Conservation (phyloP, 2,888 invertebrate species). For the Pemphredon lugubris region DNA sequence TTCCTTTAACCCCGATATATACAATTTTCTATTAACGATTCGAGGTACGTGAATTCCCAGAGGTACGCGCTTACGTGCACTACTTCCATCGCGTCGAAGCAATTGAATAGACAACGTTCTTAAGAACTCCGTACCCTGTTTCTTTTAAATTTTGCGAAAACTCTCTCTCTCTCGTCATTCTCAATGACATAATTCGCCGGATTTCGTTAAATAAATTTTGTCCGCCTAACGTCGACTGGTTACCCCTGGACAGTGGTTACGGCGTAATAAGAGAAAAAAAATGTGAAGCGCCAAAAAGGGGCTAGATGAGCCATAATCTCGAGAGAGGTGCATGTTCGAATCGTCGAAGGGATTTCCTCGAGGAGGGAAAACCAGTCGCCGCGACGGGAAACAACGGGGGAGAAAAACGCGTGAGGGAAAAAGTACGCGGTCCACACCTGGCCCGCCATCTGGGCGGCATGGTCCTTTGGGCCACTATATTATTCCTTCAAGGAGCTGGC, state of each 20-base stretch:
- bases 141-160: no score
- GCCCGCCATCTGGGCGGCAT: slow-evolving; percentile 83
- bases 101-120: no score
- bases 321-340: slow-evolving; percentile 58
- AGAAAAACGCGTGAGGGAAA: slow-evolving; percentile 71
- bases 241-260: slow-evolving; percentile 20
- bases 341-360: slow-evolving; percentile 11
- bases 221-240: no score
- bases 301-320: slow-evolving; percentile 48
- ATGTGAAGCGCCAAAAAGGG: slow-evolving; percentile 49
- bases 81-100: no score
- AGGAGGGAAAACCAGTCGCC: slow-evolving; percentile 28
- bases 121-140: no score
- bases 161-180: no score
- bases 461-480: slow-evolving; percentile 84
- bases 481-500: slow-evolving; percentile 84
- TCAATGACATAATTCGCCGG: no score
- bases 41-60: no score
- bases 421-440: slow-evolving; percentile 77
- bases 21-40: no score
- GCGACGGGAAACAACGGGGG: slow-evolving; percentile 47
- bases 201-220: no score
- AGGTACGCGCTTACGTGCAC: no score
- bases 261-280: slow-evolving; percentile 43
- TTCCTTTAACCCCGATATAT: no score